Evolutionary conservation across 2,113 vertebrate species (phyloP), one percentile per base, ranked within the genome.

Genomic region (Triplophysa siluroides): DNA sequence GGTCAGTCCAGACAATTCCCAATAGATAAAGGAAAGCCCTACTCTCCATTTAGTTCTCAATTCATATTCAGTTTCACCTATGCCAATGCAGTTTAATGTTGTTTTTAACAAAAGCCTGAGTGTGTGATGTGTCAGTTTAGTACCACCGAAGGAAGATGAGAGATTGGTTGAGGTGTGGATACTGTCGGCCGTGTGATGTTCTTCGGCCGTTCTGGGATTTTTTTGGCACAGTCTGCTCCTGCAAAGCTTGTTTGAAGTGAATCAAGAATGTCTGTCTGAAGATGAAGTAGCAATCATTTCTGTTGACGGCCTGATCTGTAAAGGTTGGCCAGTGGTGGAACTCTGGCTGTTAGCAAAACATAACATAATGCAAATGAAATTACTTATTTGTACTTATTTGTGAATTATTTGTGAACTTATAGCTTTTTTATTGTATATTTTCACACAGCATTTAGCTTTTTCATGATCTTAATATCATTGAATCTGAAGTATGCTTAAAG

Each of bases 221-320:
- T 16, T 80, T 64, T 26, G 56, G 41, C 29, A 45, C 18, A 21
- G 21, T 21, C 60, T 67, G 62, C 9, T 70, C 38, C 52, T 68
- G 70, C 43, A 81, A 43, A 8, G 67, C 45, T 61, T 71, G 24
- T 71, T 65, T 47, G 26, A 84, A 52, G n/a, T 24, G 38, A 7
- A 33, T 76, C 61, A 56, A 90, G 74, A 33, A 91, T 68, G 71
- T 91, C 89, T 66, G 61, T 83, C 66, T 90, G 90, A 16, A 92
- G 90, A 38, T 84, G 87, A 75, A 92, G 81, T 1, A 93, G 78
- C 3, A 92, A 83, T 13, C 85, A 90, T 64, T 90, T 87, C 76
- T 91, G 90, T 1, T 33, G 87, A 61, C 79, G 87, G 5, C 84
- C 88, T 2, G 78, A 81, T 78, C 58, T 84, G 64, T 84, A 86